phyloP scores from a whole-genome alignment of 2,888 invertebrate species.

The Lycophotia porphyrea region DNA sequence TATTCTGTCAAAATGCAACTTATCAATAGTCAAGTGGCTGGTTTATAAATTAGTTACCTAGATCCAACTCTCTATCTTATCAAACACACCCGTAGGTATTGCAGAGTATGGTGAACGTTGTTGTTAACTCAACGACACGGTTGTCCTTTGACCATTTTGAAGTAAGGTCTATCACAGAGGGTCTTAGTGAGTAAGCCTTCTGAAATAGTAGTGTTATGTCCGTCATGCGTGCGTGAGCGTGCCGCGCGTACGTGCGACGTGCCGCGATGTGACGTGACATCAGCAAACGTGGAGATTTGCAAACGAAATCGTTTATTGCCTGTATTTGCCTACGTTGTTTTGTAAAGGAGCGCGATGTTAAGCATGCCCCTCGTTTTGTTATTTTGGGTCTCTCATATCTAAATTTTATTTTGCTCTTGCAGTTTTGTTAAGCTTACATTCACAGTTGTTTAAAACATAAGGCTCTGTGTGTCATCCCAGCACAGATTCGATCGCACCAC shows the following conservation, averaged over 20 bases:
- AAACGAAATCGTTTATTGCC: conserved; percentile 48
- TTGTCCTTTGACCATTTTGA: background rate
- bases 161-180: background rate
- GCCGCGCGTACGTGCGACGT: conserved; percentile 51
- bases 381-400: conserved; percentile 20
- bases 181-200: conserved; percentile 15
- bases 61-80: no score
- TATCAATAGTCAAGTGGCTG: background rate
- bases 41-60: background rate
- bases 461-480: background rate
- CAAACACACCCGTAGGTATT: background rate
- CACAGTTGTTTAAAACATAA: background rate
- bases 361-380: conserved; percentile 30
- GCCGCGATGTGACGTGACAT: conserved; percentile 54
- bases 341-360: conserved; percentile 33
- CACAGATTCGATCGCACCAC: background rate
- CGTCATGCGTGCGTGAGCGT: conserved; percentile 31
- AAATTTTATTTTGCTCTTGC: background rate
- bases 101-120: background rate
- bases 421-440: background rate
- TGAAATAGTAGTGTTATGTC: background rate
- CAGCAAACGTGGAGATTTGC: conserved; percentile 63
- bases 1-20: no score
- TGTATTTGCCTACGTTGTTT: conserved; percentile 60
- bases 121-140: background rate